Evolutionary conservation across 2,888 invertebrate genomes (phyloP), one percentile per base, ranked within the genome.

Genomic region (Aplocera efformata): DNA sequence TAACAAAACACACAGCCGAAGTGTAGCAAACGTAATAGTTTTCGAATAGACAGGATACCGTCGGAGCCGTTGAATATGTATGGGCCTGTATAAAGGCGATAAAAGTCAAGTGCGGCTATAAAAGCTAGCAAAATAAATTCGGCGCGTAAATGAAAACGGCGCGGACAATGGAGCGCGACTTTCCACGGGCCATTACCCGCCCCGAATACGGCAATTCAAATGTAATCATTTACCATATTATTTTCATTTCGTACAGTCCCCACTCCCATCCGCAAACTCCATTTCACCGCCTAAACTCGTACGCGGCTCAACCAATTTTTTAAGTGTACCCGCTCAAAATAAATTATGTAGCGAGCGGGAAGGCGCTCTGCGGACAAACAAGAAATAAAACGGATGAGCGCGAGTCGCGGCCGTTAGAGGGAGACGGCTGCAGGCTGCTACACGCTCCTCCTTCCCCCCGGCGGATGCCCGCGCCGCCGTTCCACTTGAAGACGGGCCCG

Each of bases 181-280:
- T 63, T 63, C 69, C 65, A 71, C 74, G 82, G 71, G 52, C 80
- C 82, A 83, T 85, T 86, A 83, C 73, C 59, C 63, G 57, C 70
- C 68, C 67, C 58, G 59, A 79, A 70, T 71, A 72, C 68, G 72
- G 75, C 79, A 73, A 77, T 82, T 78, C 79, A 82, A 84, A 86
- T 84, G 79, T 79, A 83, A 81, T 82, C 79, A 79, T 83, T 84
- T 81, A 83, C 77, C 80, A 83, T 86, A 85, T 81, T 82, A 82
- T 80, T 77, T 76, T 79, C 75, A 79, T 82, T 82, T 74, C 67
- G 58, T 48, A 49, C 51, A 57, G 56, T 63, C 63, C 64, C 66
- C 65, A 50, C 58, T 53, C 46, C 44, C 60, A 56, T 63, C 73
- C 75, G 70, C 77, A 80, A 79, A 80, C 76, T 77, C 78, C 79